Percentiles rank a stretch among this genome's conserved stretches.
These are phyloP conservation scores for Mesitornis unicolor DNA, from an alignment of 2,113 vertebrate species.

Conservation along the genomic window DNA sequence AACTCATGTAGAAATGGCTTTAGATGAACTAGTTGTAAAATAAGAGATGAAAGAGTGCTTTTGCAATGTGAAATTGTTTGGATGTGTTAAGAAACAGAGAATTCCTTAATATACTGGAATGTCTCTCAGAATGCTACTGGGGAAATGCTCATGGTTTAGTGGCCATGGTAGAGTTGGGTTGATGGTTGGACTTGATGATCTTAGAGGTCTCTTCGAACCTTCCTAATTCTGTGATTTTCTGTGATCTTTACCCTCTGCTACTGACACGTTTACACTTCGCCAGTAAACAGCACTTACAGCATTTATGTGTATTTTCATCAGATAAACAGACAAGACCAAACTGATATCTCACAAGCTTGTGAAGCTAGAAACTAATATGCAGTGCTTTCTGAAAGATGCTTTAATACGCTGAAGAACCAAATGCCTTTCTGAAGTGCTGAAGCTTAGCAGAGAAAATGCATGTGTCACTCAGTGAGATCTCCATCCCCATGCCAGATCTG, in stretches of 20 bases:
- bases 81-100: not conserved
- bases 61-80: not conserved
- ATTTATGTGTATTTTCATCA: not conserved
- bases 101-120: not conserved
- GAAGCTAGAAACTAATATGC: not conserved
- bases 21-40: not conserved
- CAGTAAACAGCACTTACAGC: not conserved
- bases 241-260: too few relatives aligned
- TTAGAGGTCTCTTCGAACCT: too few relatives aligned
- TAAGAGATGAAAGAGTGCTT: not conserved
- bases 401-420: not conserved
- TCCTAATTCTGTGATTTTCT: too few relatives aligned
- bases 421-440: not conserved
- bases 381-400: not conserved
- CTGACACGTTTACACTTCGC: not conserved
- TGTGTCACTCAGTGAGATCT: not conserved
- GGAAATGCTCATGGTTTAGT: too few relatives aligned
- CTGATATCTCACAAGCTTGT: not conserved
- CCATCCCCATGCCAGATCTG: not conserved
- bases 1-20: not conserved
- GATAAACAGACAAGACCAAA: not conserved
- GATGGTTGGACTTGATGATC: too few relatives aligned
- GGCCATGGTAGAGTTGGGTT: too few relatives aligned
- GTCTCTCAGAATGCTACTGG: too few relatives aligned
- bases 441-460: accelerated